Evolutionary conservation across 2,888 invertebrate genomes (phyloP), one percentile per base, ranked within the genome.

Genomic region (Abrostola triplasia): DNA sequence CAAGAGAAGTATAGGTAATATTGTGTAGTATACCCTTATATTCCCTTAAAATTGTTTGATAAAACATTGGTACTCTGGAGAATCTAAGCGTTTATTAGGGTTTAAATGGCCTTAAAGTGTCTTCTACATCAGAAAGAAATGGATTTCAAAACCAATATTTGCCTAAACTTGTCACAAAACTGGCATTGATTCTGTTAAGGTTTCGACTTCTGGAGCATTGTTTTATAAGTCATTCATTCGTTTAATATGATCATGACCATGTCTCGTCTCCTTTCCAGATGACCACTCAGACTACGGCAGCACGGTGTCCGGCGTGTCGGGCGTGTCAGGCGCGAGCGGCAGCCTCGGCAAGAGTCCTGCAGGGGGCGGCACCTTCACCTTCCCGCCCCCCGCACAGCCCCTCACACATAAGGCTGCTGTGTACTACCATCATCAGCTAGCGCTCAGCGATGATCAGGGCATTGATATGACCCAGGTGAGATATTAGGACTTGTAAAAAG

Each of bases 381-480:
- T 97, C 90, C 97, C 96, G 13, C 96, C 96, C 8, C 96, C 96
- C 48, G 95, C 95, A 70, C 96, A 96, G 82, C 96, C 96, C 5
- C 95, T 97, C 79, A 97, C 97, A 5, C 97, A 97, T 85, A 97
- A 97, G 83, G 96, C 96, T 0, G 97, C 97, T 0, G 97, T 97
- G 1, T 97, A 96, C 87, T 97, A 97, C 91, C 97, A 97, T 83
- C 97, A 97, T 81, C 97, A 97, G 90, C 95, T 97, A 79, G 97
- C 97, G 67, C 94, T 98, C 69, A 97, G 97, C 86, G 98, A 98
- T 89, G 98, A 98, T 90, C 98, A 98, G 92, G 98, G 98, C 70
- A 98, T 98, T 84, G 98, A 98, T 92, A 96, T 97, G 96, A 97
- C 97, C 73, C 97, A 97, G 95, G 97, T 97, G 58, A 44, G 38